Evolutionary conservation across 2,888 invertebrate species (phyloP).

Genomic region (Protophormia terraenovae): DNA sequence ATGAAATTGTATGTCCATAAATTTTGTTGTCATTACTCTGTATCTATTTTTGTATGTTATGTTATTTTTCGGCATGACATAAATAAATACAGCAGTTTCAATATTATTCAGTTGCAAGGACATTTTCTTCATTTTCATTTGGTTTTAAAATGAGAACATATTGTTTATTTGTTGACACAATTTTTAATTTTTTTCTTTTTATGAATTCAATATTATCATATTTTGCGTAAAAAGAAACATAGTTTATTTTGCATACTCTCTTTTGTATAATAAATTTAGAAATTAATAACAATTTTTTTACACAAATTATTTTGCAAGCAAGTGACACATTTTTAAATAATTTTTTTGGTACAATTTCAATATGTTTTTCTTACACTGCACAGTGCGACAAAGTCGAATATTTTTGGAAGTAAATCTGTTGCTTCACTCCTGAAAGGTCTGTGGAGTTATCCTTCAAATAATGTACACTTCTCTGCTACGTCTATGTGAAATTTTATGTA

Average conservation of each 20-base stretch:
- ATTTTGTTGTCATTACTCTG: background rate
- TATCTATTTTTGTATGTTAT: background rate
- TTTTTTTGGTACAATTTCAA: too few species aligned
- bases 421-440: too few species aligned
- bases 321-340: too few species aligned
- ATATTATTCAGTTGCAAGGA: conserved; percentile 36
- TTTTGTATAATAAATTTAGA: background rate
- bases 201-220: conserved; percentile 17
- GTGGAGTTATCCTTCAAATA: too few species aligned
- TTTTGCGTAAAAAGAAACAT: conserved; percentile 14
- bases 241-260: background rate
- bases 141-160: conserved; percentile 11
- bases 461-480: too few species aligned
- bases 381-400: too few species aligned
- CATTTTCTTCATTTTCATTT: conserved; percentile 34
- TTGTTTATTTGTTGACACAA: conserved; percentile 10
- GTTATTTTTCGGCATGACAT: background rate
- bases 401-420: too few species aligned
- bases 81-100: background rate
- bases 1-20: background rate
- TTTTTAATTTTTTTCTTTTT: background rate
- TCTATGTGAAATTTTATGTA: too few species aligned
- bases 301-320: too few species aligned
- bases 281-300: too few species aligned
- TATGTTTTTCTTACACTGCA: too few species aligned